A percentile compares a stretch with the other conserved stretches of the same genome.
Evolutionary conservation across 2,888 invertebrate genomes (phyloP).

Genomic region (Melinaea marsaeus): DNA sequence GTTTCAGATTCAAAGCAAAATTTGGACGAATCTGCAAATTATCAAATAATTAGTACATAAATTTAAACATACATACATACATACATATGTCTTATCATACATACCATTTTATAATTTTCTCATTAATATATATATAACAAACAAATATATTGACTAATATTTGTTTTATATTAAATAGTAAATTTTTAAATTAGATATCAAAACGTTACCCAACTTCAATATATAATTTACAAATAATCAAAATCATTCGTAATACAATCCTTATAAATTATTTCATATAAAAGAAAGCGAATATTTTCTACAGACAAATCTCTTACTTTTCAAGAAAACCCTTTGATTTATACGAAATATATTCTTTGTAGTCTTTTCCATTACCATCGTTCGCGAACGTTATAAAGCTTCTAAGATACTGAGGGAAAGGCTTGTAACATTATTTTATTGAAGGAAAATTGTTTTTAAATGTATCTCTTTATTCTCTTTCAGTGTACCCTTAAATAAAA

Average conservation of each 20-base stretch:
- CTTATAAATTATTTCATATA: neutral
- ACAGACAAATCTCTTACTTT: constrained; percentile 5
- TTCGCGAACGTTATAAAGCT: constrained; percentile 25
- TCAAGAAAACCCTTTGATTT: constrained; percentile 30
- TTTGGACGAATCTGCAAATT: neutral
- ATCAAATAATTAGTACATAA: no score
- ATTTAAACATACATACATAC: no score
- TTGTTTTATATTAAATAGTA: no score
- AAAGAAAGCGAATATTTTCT: neutral
- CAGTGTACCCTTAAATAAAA: constrained; percentile 1
- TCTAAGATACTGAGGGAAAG: constrained; percentile 11
- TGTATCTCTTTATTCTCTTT: constrained; percentile 4
- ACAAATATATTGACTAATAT: no score
- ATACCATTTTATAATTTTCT: no score
- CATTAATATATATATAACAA: no score
- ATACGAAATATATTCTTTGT: constrained; percentile 28
- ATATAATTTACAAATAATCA: constrained; percentile 1
- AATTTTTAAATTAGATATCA: neutral
- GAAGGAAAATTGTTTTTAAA: constrained; percentile 9
- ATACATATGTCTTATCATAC: no score
- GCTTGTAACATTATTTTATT: constrained; percentile 6
- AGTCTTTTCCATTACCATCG: constrained; percentile 30
- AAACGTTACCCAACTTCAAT: neutral
- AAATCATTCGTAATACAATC: neutral
- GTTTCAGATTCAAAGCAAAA: constrained; percentile 7